These are phyloP conservation scores for Cacoxenus indagator DNA, from an alignment of 2,888 invertebrate species.

Conservation along the genomic window DNA sequence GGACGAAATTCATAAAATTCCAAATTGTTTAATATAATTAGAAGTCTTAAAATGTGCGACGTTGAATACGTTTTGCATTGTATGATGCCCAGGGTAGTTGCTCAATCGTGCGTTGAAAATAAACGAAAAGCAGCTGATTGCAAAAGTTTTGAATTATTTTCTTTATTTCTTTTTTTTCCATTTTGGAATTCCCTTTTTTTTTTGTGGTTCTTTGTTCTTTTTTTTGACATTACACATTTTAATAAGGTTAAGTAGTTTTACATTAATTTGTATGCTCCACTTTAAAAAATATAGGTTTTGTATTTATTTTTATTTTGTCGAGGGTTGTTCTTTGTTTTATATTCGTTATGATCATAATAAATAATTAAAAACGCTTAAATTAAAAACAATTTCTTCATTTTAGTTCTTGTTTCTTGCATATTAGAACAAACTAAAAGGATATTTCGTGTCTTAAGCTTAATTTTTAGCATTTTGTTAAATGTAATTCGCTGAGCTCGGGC, in stretches of 20 bases:
- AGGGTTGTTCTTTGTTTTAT: neutral
- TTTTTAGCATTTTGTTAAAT: constrained; percentile 15
- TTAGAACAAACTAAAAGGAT: neutral
- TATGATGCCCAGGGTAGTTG: too few relatives aligned
- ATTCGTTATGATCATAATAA: neutral
- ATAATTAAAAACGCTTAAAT: neutral
- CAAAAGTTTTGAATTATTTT: neutral
- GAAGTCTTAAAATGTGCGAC: too few relatives aligned
- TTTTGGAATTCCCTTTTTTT: neutral
- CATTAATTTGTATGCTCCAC: constrained; percentile 8
- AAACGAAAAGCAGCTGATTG: too few relatives aligned
- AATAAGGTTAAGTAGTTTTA: constrained; percentile 27
- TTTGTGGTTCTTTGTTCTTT: neutral
- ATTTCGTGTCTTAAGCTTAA: neutral
- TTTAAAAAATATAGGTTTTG: constrained; percentile 10
- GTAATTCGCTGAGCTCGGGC: neutral
- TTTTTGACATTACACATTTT: too few relatives aligned
- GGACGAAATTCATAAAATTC: too few relatives aligned
- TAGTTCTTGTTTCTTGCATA: neutral
- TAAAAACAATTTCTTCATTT: neutral
- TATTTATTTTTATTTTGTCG: neutral
- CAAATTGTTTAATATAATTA: too few relatives aligned
- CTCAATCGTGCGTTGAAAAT: too few relatives aligned
- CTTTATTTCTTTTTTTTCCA: neutral
- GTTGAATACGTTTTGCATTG: too few relatives aligned